These are phyloP conservation scores for Sebastes vulpes DNA, from an alignment of 2,797 vertebrate species.

Conservation along the genomic window DNA sequence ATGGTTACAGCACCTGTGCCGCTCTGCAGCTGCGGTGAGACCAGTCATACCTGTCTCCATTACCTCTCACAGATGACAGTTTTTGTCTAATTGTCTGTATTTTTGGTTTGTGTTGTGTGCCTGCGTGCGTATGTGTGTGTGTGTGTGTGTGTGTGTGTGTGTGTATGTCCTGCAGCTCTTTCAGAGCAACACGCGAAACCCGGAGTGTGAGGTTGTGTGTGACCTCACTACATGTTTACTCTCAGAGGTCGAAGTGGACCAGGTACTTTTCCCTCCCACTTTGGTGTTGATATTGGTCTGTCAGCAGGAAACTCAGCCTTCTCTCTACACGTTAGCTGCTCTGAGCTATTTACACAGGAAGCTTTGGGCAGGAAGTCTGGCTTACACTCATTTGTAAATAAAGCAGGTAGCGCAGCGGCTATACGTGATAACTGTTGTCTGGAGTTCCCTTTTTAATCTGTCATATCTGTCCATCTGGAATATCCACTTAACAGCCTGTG, in stretches of 20 bases:
- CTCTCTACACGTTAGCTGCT: slow-evolving; percentile 34
- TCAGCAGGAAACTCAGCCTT: slow-evolving; percentile 87
- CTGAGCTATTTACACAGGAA: slow-evolving; percentile 77
- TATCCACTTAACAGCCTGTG: background rate
- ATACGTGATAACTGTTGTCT: slow-evolving; percentile 9
- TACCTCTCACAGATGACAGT: slow-evolving; percentile 23
- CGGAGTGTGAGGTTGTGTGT: slow-evolving; percentile 81
- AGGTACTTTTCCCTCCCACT: slow-evolving; percentile 84
- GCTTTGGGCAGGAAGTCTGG: slow-evolving; percentile 72
- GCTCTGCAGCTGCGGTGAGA: background rate
- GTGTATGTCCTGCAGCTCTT: slow-evolving; percentile 90
- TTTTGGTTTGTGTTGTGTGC: slow-evolving; percentile 38
- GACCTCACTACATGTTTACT: slow-evolving; percentile 87
- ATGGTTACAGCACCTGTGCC: background rate
- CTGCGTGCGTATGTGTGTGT: slow-evolving; percentile 23
- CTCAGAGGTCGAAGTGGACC: slow-evolving; percentile 91
- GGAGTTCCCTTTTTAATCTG: background rate
- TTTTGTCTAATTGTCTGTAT: slow-evolving; percentile 64
- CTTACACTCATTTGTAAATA: slow-evolving; percentile 67
- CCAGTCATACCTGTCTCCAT: slow-evolving; percentile 5
- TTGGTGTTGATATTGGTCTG: slow-evolving; percentile 63
- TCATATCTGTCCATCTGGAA: slow-evolving; percentile 1
- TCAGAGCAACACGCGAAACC: slow-evolving; percentile 87
- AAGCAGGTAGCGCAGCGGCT: slow-evolving; percentile 48
- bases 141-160: slow-evolving; percentile 44